Evolutionary conservation across 2,797 vertebrate species (phyloP), one percentile per base, ranked within the genome.

Genomic region (Micropoecilia bifurca): DNA sequence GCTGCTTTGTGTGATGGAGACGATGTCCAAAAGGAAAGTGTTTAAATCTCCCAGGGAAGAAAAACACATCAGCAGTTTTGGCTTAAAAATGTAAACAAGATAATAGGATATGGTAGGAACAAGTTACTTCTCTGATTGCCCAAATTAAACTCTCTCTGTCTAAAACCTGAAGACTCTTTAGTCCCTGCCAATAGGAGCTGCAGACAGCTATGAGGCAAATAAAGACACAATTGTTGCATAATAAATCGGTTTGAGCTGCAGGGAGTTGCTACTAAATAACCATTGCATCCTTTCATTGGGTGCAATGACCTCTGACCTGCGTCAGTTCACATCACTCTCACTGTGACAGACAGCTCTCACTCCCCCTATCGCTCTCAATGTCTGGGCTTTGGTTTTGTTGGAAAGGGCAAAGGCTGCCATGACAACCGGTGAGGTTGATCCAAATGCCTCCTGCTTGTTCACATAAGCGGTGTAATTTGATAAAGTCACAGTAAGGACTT

Each of bases 311-410:
- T 78, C 76, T 43, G 39, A 68, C 76, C 47, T 18, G 13, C 66
- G 87, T 89, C 90, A 75, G 80, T 84, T 92, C 89, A 55, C 81
- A 90, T 94, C 79, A 77, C 6, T 74, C 36, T 80, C 16, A 25
- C 71, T 53, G 22, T 3, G 76, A 90, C 73, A 3, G 84, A 89
- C 87, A 74, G 82, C 76, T 86, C 83, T 68, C 71, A 80, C 82
- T 82, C 89, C 87, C 84, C 82, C 87, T 71, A 80, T 88, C 89
- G 78, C 83, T 90, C 82, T 82, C 80, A 81, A 89, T 92, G 87
- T 89, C 75, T 4, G 1, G 50, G 69, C 57, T 75, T 75, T 6
- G 76, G 91, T 85, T 45, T 84, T 83, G 68, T 80, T 87, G 76
- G 76, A 36, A 43, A 87, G 81, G 74, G 85, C 46, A 78, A 73